phyloP scores from a whole-genome alignment of 2,888 invertebrate species.

The Meteorus cinctellus region DNA sequence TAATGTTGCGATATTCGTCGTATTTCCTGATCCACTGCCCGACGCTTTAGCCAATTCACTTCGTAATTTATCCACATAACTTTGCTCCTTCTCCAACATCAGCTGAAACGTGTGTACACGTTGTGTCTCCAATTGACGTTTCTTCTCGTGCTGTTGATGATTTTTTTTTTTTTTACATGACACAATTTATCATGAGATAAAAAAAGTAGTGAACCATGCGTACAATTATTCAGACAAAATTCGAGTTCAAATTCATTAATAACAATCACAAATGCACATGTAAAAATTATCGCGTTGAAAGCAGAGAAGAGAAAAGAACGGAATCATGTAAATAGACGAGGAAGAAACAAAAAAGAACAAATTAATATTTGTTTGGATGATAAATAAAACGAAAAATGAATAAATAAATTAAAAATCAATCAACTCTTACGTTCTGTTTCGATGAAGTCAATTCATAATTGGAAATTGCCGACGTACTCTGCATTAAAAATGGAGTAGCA shows the following conservation, averaged over 20 bases:
- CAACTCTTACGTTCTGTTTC: conserved; percentile 39
- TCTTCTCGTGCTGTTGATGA: conserved; percentile 83
- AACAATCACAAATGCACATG: background rate
- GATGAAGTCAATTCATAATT: conserved; percentile 34
- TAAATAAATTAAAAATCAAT: conserved; percentile 9
- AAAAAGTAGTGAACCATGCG: background rate
- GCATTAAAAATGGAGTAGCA: conserved; percentile 23
- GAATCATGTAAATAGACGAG: background rate
- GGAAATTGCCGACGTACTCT: conserved; percentile 21
- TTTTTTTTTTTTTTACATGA: conserved; percentile 12
- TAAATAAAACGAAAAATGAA: conserved; percentile 19
- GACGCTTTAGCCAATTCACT: conserved; percentile 77
- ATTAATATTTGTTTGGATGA: no score
- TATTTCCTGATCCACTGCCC: conserved; percentile 72
- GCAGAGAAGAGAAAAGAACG: background rate
- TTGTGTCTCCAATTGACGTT: conserved; percentile 87
- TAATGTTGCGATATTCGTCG: conserved; percentile 68
- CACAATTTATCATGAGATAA: background rate
- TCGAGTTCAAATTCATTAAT: background rate
- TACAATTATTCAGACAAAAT: background rate
- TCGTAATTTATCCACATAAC: conserved; percentile 85
- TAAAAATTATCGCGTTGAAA: background rate
- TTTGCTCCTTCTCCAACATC: conserved; percentile 92
- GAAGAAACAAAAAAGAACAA: conserved; percentile 21
- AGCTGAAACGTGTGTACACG: conserved; percentile 89